Percentiles rank a stretch among this genome's conserved stretches.
Conservation (phyloP, 1,140 invertebrate species). For the Atta texana region DNA sequence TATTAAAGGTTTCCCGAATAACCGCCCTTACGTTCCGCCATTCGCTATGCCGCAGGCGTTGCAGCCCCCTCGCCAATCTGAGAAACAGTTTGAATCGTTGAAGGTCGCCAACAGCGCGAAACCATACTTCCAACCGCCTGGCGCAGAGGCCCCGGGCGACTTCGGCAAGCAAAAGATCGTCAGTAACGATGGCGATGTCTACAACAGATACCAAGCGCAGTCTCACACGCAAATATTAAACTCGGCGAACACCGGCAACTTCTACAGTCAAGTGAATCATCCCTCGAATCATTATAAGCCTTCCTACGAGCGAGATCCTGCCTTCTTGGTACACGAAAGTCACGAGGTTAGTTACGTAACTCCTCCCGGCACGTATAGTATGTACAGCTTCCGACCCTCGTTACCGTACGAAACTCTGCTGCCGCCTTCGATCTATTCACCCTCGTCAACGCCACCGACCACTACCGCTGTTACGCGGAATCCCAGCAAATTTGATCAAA, state of each 20-base stretch:
- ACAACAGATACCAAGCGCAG: conserved; percentile 66
- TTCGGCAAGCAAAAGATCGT: conserved; percentile 70
- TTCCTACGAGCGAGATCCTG: conserved; percentile 80
- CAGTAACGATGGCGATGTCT: conserved; percentile 64
- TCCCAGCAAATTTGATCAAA: conserved; percentile 64
- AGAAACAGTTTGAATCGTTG: conserved; percentile 78
- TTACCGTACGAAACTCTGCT: conserved; percentile 77
- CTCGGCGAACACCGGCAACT: conserved; percentile 70
- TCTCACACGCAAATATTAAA: conserved; percentile 60
- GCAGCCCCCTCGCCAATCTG: conserved; percentile 68
- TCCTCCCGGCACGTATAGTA: conserved; percentile 69
- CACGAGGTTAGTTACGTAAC: conserved; percentile 82
- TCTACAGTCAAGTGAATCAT: conserved; percentile 81
- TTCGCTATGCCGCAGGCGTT: conserved; percentile 73
- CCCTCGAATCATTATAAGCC: conserved; percentile 75
- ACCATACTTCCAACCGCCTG: conserved; percentile 74
- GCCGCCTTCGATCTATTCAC: conserved; percentile 73
- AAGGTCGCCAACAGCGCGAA: conserved; percentile 77
- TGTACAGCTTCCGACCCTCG: conserved; percentile 80
- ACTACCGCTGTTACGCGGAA: conserved; percentile 68
- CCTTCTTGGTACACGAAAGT: conserved; percentile 82
- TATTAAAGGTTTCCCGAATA: conserved; percentile 77
- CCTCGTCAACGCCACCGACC: conserved; percentile 54
- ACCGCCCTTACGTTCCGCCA: conserved; percentile 70
- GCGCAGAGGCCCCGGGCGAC: conserved; percentile 47